phyloP scores from a whole-genome alignment of 2,113 vertebrate genomes.

The Oxygymnocypris stewartii region DNA sequence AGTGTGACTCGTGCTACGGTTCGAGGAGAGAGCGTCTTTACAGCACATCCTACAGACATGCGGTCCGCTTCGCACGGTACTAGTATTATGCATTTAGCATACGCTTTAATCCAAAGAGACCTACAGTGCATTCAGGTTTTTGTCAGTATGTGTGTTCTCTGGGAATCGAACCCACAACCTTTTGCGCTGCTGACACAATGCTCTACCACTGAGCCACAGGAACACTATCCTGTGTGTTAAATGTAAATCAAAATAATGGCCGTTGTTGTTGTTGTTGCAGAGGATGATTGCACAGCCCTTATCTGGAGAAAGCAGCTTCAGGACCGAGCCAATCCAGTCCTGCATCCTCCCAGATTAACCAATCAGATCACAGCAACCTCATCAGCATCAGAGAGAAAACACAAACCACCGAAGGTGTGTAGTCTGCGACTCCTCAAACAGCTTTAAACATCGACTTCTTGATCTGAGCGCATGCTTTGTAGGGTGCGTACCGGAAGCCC shows the following conservation, averaged over 20 bases:
- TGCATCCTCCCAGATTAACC: conserved; percentile 65
- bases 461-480: not conserved
- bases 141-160: no score
- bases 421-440: not conserved
- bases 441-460: not conserved
- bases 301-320: not conserved
- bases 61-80: not conserved
- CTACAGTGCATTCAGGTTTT: no score
- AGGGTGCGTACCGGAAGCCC: conserved; percentile 66
- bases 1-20: conserved; percentile 45
- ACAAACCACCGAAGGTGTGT: not conserved
- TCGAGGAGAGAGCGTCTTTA: conserved; percentile 58
- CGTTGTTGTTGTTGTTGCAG: conserved; percentile 7
- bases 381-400: not conserved
- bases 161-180: no score
- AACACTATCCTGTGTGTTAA: not conserved
- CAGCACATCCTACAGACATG: conserved; percentile 68
- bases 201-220: no score
- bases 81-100: no score
- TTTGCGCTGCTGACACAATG: no score
- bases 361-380: conserved; percentile 52
- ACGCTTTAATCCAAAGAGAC: no score
- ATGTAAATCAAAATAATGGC: not conserved
- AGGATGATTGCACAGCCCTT: not conserved
- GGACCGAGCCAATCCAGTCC: conserved; percentile 61